Conservation (phyloP, 2,113 vertebrate species). For the Xyliphius kryptos region DNA sequence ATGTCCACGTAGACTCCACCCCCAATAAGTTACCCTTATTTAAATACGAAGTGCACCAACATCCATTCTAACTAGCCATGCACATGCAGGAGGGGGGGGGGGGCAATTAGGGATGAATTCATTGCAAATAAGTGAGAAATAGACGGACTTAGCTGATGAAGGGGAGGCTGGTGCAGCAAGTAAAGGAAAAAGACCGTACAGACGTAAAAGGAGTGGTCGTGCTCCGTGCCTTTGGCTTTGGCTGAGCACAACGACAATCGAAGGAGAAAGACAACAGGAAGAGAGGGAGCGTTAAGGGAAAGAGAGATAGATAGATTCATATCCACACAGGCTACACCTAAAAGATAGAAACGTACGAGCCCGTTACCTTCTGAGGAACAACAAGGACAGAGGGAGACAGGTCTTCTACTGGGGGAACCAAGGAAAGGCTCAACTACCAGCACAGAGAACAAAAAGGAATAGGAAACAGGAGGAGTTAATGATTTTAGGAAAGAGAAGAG, state of each 20-base stretch:
- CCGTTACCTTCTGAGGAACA: constrained; percentile 44
- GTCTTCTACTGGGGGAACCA: constrained; percentile 40
- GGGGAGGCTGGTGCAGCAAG: constrained; percentile 38
- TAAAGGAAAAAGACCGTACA: constrained; percentile 46
- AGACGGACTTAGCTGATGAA: constrained; percentile 41
- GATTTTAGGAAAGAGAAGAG: background rate
- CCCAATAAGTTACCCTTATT: too few relatives aligned
- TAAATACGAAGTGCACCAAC: too few relatives aligned
- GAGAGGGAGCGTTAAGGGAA: constrained; percentile 55
- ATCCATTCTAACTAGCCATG: constrained; percentile 17
- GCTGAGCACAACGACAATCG: constrained; percentile 24
- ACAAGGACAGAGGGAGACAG: constrained; percentile 42
- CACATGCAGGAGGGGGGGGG: constrained; percentile 30
- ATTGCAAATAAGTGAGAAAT: background rate
- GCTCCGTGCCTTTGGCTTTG: constrained; percentile 37
- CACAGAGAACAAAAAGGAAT: constrained; percentile 14
- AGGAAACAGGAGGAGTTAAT: constrained; percentile 1
- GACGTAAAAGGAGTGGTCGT: constrained; percentile 42
- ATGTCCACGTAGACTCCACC: too few relatives aligned
- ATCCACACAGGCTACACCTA: constrained; percentile 34
- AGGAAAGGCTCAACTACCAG: constrained; percentile 36
- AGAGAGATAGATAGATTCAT: constrained; percentile 61
- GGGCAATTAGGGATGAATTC: too few relatives aligned
- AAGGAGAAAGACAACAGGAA: constrained; percentile 49
- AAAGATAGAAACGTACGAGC: background rate